Evolutionary conservation across 2,113 vertebrate genomes (phyloP).

Genomic region (Zapornia atra): DNA sequence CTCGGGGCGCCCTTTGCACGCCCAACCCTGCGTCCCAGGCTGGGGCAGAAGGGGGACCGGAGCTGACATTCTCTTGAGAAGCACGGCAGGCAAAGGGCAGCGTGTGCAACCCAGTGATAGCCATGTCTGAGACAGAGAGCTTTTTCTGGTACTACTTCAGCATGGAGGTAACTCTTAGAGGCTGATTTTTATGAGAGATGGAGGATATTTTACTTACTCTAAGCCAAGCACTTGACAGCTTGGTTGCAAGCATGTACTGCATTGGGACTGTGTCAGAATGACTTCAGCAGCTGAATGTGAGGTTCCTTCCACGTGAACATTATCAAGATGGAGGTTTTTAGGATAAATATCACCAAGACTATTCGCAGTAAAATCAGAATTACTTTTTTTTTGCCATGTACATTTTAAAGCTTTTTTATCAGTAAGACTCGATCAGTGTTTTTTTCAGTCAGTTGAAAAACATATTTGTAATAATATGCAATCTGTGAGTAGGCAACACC

Average conservation of each 20-base stretch:
- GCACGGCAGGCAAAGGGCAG: background rate
- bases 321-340: background rate
- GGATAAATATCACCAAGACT: background rate
- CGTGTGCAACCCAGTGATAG: background rate
- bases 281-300: background rate
- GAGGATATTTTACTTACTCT: background rate
- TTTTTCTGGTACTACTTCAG: background rate
- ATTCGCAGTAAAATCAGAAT: background rate
- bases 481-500: background rate
- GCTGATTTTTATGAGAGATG: background rate
- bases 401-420: background rate
- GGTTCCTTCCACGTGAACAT: background rate
- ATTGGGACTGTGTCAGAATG: background rate
- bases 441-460: background rate
- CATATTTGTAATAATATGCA: background rate
- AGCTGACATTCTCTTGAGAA: background rate
- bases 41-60: background rate
- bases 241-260: background rate
- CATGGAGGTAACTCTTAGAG: background rate
- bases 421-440: background rate
- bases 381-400: background rate
- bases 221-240: background rate
- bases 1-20: background rate
- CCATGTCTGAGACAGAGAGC: background rate
- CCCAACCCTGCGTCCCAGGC: background rate